Percentiles rank a stretch among this genome's conserved stretches.
Evolutionary conservation across 1,140 invertebrate species (phyloP).

Genomic region (Trachymyrmex septentrionalis): DNA sequence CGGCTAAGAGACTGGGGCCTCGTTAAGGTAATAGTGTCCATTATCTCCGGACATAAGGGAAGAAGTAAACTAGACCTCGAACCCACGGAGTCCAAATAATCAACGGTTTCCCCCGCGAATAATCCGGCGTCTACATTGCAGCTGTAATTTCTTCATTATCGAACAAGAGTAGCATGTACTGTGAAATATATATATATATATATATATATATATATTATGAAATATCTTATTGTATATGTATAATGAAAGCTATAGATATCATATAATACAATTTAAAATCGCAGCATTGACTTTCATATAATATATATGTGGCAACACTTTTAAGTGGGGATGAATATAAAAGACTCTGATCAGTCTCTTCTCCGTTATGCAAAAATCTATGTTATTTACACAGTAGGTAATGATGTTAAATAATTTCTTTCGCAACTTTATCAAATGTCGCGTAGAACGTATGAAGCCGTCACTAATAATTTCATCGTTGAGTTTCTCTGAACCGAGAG

Average conservation of each 20-base stretch:
- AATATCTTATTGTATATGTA: too few relatives aligned
- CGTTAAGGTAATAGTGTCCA: conserved; percentile 86
- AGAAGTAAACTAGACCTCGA: conserved; percentile 83
- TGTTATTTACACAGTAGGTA: too few relatives aligned
- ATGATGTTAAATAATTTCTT: not conserved
- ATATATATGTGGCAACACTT: too few relatives aligned
- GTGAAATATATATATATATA: not conserved
- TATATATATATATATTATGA: not conserved
- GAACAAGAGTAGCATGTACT: not conserved
- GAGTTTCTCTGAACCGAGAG: conserved; percentile 6
- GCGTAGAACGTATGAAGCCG: not conserved
- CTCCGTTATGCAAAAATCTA: too few relatives aligned
- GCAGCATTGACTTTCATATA: too few relatives aligned
- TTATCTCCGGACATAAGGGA: conserved; percentile 83
- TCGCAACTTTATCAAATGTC: not conserved
- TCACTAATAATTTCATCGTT: conserved; percentile 38
- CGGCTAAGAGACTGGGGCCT: conserved; percentile 84
- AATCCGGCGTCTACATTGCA: conserved; percentile 60
- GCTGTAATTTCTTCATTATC: conserved; percentile 47
- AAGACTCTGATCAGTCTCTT: too few relatives aligned
- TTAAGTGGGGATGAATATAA: too few relatives aligned
- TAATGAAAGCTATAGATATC: not conserved
- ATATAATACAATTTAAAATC: not conserved
- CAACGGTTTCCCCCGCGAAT: conserved; percentile 74
- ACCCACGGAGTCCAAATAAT: conserved; percentile 78